Base-by-base conservation (phyloP, 2,113 vertebrate genomes). In the Fulica atra region DNA sequence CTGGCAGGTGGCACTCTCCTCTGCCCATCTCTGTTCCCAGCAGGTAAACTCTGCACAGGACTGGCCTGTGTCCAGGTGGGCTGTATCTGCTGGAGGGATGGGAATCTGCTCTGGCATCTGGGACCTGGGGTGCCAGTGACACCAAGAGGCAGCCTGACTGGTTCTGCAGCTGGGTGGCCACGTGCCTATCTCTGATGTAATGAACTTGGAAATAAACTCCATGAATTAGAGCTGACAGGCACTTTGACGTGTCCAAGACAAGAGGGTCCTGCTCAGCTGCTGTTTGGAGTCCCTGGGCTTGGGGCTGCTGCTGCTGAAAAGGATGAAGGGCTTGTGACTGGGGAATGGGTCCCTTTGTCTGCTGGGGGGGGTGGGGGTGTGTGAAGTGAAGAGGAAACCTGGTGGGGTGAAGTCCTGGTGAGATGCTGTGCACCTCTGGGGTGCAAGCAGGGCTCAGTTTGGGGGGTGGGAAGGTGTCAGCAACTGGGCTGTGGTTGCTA, bases 321-420 rank as follows among this genome's bases (percentile, higher is more conserved):
- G 48, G 29, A 51, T 23, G 16, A 56, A 36, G 24, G 40, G 25
- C 33, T 68, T 10, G 36, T 48, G 48, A 48, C 48, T 48, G 36
- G 5, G 44, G 44, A 65, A 8, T 33, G 5, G 31, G 3, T 54
- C 26, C 20, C 11, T 9, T 19, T 13, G 20, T 20, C 53, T 40
- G 66, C 64, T 23, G 44, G 31, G 14, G 1, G 1, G 9, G 2
- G 17, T 46, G 31, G 14, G 1, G 1, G 9, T 2, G 17, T 46
- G 28, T 1, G 79, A 33, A 44, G 21, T 36, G 65, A 16, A n/a
- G 40, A 59, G 29, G 80, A 25, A 15, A 12, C 8, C 53, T 23
- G 33, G 61, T 15, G 29, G 69, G 28, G 9, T 8, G 48, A 68
- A 16, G 15, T 51, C 19, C 44, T 36, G 31, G 33, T 20, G 59